phyloP scores from a whole-genome alignment of 35 echinoderm and acorn worm genomes.

The Strongylocentrotus purpuratus region DNA sequence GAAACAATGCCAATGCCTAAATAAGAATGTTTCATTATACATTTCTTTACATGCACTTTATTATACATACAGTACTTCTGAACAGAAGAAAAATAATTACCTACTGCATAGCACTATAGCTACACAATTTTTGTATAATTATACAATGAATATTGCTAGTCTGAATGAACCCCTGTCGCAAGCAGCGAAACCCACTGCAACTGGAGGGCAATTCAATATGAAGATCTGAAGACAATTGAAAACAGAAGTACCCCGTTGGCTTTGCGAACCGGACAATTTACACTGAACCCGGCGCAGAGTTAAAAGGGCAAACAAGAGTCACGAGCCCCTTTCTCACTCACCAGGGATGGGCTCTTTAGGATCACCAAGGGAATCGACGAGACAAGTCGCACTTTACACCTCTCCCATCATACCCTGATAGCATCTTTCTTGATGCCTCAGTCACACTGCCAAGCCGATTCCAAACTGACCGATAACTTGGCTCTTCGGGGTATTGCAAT shows the following conservation, averaged over 20 bases:
- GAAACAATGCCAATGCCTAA: too few relatives aligned
- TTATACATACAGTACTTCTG: too few relatives aligned
- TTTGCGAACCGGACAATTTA: not conserved
- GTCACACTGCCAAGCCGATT: too few relatives aligned
- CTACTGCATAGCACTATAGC: too few relatives aligned
- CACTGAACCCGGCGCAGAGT: not conserved
- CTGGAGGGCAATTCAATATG: not conserved
- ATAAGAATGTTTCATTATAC: too few relatives aligned
- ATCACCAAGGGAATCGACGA: not conserved
- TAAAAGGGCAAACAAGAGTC: not conserved
- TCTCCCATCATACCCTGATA: not conserved
- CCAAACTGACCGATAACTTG: too few relatives aligned
- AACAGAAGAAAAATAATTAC: too few relatives aligned
- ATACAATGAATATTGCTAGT: too few relatives aligned
- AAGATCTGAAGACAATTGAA: not conserved
- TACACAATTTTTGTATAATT: too few relatives aligned
- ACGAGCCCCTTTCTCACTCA: not conserved
- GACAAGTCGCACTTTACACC: not conserved
- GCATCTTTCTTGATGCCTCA: not conserved
- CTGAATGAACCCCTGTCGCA: not conserved
- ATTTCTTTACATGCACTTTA: too few relatives aligned
- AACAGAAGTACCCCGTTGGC: not conserved
- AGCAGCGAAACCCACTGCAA: not conserved
- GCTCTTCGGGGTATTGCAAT: too few relatives aligned
- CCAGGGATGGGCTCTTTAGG: not conserved